These are phyloP conservation scores for Aleiodes sp. DNA, from an alignment of 1,140 invertebrate genomes.

Conservation along the genomic window DNA sequence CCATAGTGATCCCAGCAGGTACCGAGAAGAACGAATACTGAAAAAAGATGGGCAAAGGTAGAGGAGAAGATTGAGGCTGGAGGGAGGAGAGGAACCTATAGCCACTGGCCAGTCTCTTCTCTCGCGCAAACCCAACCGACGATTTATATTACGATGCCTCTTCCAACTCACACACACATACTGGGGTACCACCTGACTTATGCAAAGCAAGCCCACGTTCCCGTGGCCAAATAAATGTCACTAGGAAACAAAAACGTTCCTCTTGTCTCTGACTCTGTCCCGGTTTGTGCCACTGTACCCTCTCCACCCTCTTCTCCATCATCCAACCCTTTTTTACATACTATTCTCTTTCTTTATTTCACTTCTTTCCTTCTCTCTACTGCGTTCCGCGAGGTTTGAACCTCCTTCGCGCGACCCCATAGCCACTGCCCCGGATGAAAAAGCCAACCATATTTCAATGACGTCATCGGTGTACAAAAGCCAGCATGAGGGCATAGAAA, in stretches of 20 bases:
- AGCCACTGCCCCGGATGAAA: conserved; percentile 38
- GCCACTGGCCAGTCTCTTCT: conserved; percentile 57
- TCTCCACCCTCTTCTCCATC: conserved; percentile 13
- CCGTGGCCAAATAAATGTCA: conserved; percentile 63
- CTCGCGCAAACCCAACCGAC: conserved; percentile 45
- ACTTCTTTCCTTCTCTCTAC: conserved; percentile 2
- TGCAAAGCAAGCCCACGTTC: conserved; percentile 56
- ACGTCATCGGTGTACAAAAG: conserved; percentile 56
- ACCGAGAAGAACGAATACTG: conserved; percentile 31
- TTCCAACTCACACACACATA: conserved; percentile 44
- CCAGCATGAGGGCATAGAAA: conserved; percentile 10
- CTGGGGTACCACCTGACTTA: conserved; percentile 61
- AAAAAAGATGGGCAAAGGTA: conserved; percentile 34
- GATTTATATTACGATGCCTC: conserved; percentile 62
- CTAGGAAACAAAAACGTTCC: conserved; percentile 62
- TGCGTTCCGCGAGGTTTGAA: not conserved
- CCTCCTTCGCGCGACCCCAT: conserved; percentile 31
- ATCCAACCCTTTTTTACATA: conserved; percentile 2
- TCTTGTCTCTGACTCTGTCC: conserved; percentile 41
- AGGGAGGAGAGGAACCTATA: conserved; percentile 36
- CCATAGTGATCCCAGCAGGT: conserved; percentile 49
- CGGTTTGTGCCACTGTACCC: too few species aligned
- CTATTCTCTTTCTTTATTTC: conserved; percentile 1
- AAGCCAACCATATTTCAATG: conserved; percentile 52
- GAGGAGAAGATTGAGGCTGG: conserved; percentile 33